Conservation (phyloP, 2,888 invertebrate species). For the Dasypogon diadema region DNA sequence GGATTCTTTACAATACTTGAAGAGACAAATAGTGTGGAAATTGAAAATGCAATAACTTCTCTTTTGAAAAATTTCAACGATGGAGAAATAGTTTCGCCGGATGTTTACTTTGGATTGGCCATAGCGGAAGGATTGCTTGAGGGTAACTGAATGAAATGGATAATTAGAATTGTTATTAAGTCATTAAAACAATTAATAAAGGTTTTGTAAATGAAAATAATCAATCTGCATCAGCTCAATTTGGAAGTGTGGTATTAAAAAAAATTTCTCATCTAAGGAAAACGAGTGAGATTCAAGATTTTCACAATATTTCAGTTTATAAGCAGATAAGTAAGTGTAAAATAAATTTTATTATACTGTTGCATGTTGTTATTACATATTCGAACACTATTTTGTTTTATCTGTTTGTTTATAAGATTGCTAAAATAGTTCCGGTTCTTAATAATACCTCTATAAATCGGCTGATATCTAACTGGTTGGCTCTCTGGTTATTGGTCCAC, state of each 20-base stretch:
- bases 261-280: neutral
- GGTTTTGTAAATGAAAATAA: neutral
- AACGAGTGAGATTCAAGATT: neutral
- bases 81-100: neutral
- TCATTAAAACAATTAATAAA: neutral
- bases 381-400: too few relatives aligned
- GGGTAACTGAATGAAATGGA: neutral
- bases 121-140: neutral
- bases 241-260: neutral
- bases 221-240: neutral
- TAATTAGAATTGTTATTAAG: too few relatives aligned
- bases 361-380: too few relatives aligned
- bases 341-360: neutral
- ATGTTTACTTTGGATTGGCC: neutral
- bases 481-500: too few relatives aligned
- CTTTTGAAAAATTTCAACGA: neutral
- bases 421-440: too few relatives aligned
- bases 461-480: too few relatives aligned
- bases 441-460: too few relatives aligned
- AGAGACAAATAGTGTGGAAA: neutral
- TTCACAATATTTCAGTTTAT: neutral
- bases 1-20: neutral
- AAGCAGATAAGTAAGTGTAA: neutral
- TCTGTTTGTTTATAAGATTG: too few relatives aligned
- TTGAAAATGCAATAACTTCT: neutral